Conservation (phyloP, 2,888 invertebrate genomes). For the Anthophora plumipes region DNA sequence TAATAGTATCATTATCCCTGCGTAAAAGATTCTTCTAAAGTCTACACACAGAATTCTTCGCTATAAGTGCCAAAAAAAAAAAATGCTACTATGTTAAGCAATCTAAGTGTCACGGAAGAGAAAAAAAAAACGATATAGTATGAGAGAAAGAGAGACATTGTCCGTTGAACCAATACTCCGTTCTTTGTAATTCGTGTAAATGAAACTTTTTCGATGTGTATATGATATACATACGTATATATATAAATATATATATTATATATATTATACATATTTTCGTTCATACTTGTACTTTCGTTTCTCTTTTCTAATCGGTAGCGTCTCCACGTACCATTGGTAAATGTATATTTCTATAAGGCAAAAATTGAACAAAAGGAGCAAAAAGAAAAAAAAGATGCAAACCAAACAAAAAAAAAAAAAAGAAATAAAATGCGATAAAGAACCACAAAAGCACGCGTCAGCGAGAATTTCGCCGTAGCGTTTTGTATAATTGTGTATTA, state of each 20-base stretch:
- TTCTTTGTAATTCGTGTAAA: conserved; percentile 63
- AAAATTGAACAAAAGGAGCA: conserved; percentile 22
- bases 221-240: conserved; percentile 51
- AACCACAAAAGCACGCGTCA: conserved; percentile 15
- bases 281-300: conserved; percentile 48
- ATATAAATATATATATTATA: conserved; percentile 9
- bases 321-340: conserved; percentile 47
- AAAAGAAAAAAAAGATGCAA: no score
- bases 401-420: conserved; percentile 19
- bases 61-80: conserved; percentile 71
- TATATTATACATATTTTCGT: conserved; percentile 34
- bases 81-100: conserved; percentile 48
- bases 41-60: conserved; percentile 47
- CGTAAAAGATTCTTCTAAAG: conserved; percentile 19
- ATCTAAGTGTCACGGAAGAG: conserved; percentile 48
- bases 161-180: conserved; percentile 62
- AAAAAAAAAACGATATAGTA: neutral
- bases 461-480: conserved; percentile 36
- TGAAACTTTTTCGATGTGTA: conserved; percentile 61
- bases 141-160: conserved; percentile 11
- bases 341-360: conserved; percentile 41
- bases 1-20: neutral
- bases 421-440: conserved; percentile 9
- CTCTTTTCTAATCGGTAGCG: conserved; percentile 57
- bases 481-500: conserved; percentile 77